Conservation (phyloP, 2,113 vertebrate genomes). For the Nycticebus coucang region DNA sequence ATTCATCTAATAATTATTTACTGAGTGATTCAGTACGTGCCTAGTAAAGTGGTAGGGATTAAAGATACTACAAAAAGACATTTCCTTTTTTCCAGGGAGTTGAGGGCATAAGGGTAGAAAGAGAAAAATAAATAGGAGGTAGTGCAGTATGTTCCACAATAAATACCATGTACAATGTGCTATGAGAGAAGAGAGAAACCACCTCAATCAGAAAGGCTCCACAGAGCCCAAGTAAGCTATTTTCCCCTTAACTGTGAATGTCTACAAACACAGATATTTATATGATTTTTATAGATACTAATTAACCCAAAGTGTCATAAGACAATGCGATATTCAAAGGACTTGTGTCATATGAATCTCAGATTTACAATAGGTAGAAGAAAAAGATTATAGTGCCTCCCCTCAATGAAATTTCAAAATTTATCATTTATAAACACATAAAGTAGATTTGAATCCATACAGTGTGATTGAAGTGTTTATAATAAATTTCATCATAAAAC, state of each 20-base stretch:
- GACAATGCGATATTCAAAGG: constrained; percentile 31
- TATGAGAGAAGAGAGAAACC: background rate
- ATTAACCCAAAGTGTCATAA: background rate
- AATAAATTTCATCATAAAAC: constrained; percentile 11
- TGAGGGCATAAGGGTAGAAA: background rate
- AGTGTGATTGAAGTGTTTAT: background rate
- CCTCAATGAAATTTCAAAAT: constrained; percentile 43
- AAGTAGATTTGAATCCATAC: background rate
- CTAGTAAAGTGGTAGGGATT: background rate
- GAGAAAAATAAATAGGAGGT: background rate
- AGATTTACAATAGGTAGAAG: background rate
- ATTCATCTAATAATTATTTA: constrained; percentile 3
- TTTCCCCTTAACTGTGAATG: background rate
- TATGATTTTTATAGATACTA: background rate
- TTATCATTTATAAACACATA: background rate
- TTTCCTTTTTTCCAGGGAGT: background rate
- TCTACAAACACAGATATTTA: constrained; percentile 6
- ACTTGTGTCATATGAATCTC: background rate
- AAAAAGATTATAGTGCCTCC: background rate
- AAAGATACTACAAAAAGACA: background rate
- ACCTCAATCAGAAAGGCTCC: background rate
- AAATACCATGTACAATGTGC: background rate
- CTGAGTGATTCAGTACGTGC: background rate
- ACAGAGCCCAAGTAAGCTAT: background rate
- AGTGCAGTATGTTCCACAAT: background rate